Percentiles rank a stretch among this genome's conserved stretches.
phyloP scores from a whole-genome alignment of 2,888 invertebrate genomes.

The Theretra japonica region DNA sequence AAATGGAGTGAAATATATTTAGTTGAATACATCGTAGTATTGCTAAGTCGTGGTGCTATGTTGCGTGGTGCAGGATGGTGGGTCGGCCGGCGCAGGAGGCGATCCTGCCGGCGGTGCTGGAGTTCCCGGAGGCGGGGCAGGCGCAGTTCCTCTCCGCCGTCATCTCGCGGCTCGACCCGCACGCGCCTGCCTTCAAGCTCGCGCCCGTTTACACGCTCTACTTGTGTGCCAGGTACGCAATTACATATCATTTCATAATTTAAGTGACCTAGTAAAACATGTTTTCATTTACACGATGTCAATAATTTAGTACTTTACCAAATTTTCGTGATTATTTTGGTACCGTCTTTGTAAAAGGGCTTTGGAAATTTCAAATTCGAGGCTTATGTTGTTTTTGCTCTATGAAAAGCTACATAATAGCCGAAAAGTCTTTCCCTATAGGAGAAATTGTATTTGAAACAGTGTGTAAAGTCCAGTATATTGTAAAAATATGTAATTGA shows the following conservation, averaged over 20 bases:
- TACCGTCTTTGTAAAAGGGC: too few relatives aligned
- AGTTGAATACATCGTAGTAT: too few relatives aligned
- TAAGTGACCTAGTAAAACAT: background rate
- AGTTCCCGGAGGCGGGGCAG: slow-evolving; percentile 97
- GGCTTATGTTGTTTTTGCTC: too few relatives aligned
- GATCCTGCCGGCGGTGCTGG: slow-evolving; percentile 96
- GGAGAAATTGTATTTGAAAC: background rate
- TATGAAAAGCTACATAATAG: too few relatives aligned
- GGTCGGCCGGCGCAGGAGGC: slow-evolving; percentile 86
- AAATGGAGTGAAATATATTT: background rate
- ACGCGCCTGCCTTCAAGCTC: slow-evolving; percentile 95
- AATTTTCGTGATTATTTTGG: too few relatives aligned
- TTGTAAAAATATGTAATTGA: background rate
- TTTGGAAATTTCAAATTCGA: too few relatives aligned
- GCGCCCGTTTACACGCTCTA: slow-evolving; percentile 99
- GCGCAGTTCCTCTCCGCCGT: slow-evolving; percentile 95
- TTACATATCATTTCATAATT: background rate
- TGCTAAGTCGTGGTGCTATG: background rate
- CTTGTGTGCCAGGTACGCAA: slow-evolving; percentile 90
- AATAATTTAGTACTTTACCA: too few relatives aligned
- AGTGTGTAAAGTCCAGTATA: background rate
- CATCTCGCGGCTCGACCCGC: slow-evolving; percentile 94
- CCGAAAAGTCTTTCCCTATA: too few relatives aligned
- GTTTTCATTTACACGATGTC: background rate
- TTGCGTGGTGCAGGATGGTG: slow-evolving; percentile 11